A percentile compares a stretch with the other conserved stretches of the same genome.
These are phyloP conservation scores for Hexactinellida sp. DNA, from an alignment of 37 sponge, comb jelly and placozoan species.

Conservation along the genomic window DNA sequence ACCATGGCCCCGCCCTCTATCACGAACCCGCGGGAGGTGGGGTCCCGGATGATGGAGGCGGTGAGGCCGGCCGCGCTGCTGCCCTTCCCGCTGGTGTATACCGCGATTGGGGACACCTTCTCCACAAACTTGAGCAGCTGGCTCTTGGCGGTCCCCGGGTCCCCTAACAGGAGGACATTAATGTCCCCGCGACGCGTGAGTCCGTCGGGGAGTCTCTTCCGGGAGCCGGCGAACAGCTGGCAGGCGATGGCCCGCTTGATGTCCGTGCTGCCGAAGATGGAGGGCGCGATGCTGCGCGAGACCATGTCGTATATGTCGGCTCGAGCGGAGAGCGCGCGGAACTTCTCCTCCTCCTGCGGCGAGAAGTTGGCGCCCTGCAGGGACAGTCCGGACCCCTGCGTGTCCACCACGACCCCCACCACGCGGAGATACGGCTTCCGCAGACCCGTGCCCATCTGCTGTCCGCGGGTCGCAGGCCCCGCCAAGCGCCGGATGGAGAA, in stretches of 20 bases:
- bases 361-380: constrained; percentile 39
- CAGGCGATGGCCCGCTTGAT: constrained; percentile 96
- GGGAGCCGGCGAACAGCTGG: constrained; percentile 87
- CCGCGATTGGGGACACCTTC: constrained; percentile 93
- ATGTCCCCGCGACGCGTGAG: constrained; percentile 92
- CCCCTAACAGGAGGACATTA: constrained; percentile 89
- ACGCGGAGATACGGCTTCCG: constrained; percentile 86
- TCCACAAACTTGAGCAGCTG: constrained; percentile 99
- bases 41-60: constrained; percentile 90
- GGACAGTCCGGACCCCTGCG: constrained; percentile 70
- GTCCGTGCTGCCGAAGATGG: constrained; percentile 95
- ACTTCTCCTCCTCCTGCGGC: constrained; percentile 77
- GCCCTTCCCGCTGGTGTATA: constrained; percentile 99
- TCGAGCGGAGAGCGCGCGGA: constrained; percentile 57
- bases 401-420: constrained; percentile 79
- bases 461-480: constrained; percentile 6
- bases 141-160: constrained; percentile 98
- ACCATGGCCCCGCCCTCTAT: constrained; percentile 99
- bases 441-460: constrained; percentile 70
- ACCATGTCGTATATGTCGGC: constrained; percentile 75
- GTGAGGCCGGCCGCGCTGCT: constrained; percentile 99
- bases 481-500: constrained; percentile 61
- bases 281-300: constrained; percentile 77
- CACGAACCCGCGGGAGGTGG: constrained; percentile 78
- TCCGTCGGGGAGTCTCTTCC: constrained; percentile 95